Conservation (phyloP, 2,797 vertebrate species). For the Geotrypetes seraphini region DNA sequence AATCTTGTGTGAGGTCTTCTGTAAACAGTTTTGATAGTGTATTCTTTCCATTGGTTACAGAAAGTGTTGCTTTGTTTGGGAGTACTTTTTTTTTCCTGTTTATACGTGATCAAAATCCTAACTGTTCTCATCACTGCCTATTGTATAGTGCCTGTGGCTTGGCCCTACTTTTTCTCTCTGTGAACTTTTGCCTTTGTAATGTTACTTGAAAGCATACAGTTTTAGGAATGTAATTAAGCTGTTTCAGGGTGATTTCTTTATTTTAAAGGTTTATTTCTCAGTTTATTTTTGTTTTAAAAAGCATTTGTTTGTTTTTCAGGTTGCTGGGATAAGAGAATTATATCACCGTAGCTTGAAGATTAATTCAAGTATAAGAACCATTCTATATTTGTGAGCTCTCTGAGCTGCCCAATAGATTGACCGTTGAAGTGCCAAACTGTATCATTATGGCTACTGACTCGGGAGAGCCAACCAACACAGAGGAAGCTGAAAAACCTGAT, state of each 20-base stretch:
- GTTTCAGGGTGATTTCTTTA: constrained; percentile 28
- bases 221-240: too few species aligned
- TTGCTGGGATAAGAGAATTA: constrained; percentile 36
- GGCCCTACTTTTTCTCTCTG: too few species aligned
- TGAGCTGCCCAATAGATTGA: constrained; percentile 20
- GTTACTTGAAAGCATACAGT: too few species aligned
- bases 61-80: too few species aligned
- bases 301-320: constrained; percentile 15
- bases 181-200: too few species aligned
- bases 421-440: constrained; percentile 20
- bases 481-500: constrained; percentile 83
- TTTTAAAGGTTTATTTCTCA: constrained; percentile 11
- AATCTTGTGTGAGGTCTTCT: too few species aligned
- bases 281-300: constrained; percentile 12
- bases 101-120: too few species aligned
- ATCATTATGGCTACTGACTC: constrained; percentile 81
- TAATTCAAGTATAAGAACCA: constrained; percentile 22
- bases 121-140: too few species aligned
- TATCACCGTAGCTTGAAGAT: constrained; percentile 20
- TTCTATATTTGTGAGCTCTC: constrained; percentile 25
- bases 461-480: constrained; percentile 77
- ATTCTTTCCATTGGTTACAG: too few species aligned
- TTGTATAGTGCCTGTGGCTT: too few species aligned
- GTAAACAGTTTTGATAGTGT: too few species aligned
- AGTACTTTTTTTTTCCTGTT: too few species aligned